Base-by-base conservation (phyloP, 1,140 invertebrate genomes). In the Drosophila grimshawi region DNA sequence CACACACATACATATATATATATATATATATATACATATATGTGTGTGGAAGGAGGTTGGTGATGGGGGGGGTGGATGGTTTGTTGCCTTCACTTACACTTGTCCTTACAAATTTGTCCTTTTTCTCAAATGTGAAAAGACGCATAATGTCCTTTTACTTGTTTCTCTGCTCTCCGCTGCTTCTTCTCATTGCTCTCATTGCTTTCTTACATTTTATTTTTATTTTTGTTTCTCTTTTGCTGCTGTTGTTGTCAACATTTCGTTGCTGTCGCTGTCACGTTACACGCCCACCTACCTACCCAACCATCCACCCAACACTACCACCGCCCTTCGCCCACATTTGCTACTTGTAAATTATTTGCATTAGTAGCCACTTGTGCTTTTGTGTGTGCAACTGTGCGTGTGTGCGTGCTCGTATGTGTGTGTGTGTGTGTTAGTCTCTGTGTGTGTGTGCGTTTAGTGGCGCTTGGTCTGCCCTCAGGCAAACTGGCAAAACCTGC, bases 301-400 rank as follows among this genome's bases (percentile, higher is more conserved):
- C 19, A 1, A 19, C 19, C 19, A 19, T 19, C 19, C 83, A 79
- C 80, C 77, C 73, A 59, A 19, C 19, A 19, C 19, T 19, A 19
- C 19, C 19, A 19, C 79, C 85, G 61, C 75, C 65, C 59, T 27
- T 61, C 71, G 68, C 78, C 85, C 85, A 89, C 85, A 78, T 78
- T 81, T 88, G 85, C 85, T 89, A 85, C 86, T 85, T 90, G 86
- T 90, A 89, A 90, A 89, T 89, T 90, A 90, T 89, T 89, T 89
- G 85, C 86, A 89, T 89, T 89, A 89, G 85, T 89, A 89, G 86
- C 85, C 85, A 90, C 85, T 89, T 89, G 85, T 86, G 81, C 79
- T 78, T 57, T 76, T 39, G 62, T 59, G 10, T 67, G 64, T 66
- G 39, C 59, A 11, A 45, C 52, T 66, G 35, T 71, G 19, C 59